Evolutionary conservation across 2,797 vertebrate species (phyloP), one percentile per base, ranked within the genome.

Genomic region (Scarus forsteni): DNA sequence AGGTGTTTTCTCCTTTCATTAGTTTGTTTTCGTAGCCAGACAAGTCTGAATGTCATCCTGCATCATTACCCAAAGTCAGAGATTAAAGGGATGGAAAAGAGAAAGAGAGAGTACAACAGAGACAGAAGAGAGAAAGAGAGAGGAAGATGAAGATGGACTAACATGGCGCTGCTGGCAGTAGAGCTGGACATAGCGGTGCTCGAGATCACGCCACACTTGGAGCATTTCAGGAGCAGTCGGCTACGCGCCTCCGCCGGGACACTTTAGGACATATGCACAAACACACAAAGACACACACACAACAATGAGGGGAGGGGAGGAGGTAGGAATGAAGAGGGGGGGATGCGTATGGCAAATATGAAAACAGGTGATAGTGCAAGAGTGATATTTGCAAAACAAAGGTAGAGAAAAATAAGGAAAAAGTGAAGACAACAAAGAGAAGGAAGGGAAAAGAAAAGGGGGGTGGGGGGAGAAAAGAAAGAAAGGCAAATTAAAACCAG

Each of bases 201-300:
- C 89, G 97, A 97, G 94, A 98, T 96, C 94, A 96, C 96, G 89
- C 97, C 98, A 88, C 97, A 98, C 94, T 97, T 97, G 96, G 97
- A 97, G 95, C 98, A 99, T 96, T 98, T 97, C 94, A 98, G 96
- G 88, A 97, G 96, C 95, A 98, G 95, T 83, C 94, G 89, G 90
- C 91, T 95, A 89, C 91, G 93, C 45, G 89, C 92, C 86, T 95
- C 94, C 91, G 90, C 84, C 66, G 93, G 90, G 72, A 92, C 92
- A 92, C 95, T 96, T 95, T 83, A 80, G 88, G 86, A 90, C 79
- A 68, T 53, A 75, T 68, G 54, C 54, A 51, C 45, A 54, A 64
- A 79, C 27, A 77, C 56, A 83, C 45, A 85, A 44, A 85, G 15
- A 75, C 50, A 79, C n/a, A 58, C 36, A 80, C 45, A 67, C 38